phyloP scores from a whole-genome alignment of 2,797 vertebrate genomes.

The Philypnodon macrostomus region DNA sequence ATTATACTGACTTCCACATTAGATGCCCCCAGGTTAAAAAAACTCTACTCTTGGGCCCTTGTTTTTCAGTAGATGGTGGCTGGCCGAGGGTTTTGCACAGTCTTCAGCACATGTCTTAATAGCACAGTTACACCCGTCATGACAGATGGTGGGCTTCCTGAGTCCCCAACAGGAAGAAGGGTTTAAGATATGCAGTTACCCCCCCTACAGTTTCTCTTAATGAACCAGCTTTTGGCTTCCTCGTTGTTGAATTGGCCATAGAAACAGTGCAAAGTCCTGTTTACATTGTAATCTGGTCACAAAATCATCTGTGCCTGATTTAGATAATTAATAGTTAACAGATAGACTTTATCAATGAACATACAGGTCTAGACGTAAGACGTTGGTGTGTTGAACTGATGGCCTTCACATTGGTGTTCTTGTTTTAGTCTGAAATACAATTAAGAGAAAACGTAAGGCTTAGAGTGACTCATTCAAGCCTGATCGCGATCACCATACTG shows the following conservation, averaged over 20 bases:
- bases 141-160: slow-evolving; percentile 65
- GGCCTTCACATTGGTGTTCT: no score
- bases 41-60: slow-evolving; percentile 30
- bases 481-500: slow-evolving; percentile 31
- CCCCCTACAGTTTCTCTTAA: slow-evolving; percentile 43
- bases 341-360: no score
- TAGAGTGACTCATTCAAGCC: slow-evolving; percentile 39
- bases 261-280: slow-evolving; percentile 49
- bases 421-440: slow-evolving; percentile 41
- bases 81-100: slow-evolving; percentile 39
- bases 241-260: slow-evolving; percentile 43
- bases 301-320: slow-evolving; percentile 5
- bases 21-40: slow-evolving; percentile 45
- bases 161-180: slow-evolving; percentile 44
- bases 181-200: slow-evolving; percentile 56
- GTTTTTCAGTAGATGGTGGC: slow-evolving; percentile 34
- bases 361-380: no score
- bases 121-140: slow-evolving; percentile 44
- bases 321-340: no score
- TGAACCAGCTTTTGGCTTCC: slow-evolving; percentile 49
- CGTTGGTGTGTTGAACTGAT: no score
- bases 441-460: slow-evolving; percentile 33
- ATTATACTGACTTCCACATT: slow-evolving; percentile 30
- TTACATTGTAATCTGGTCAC: slow-evolving; percentile 30
- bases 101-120: slow-evolving; percentile 54